Conservation (phyloP, 2,888 invertebrate genomes). For the Dilophus febrilis region DNA sequence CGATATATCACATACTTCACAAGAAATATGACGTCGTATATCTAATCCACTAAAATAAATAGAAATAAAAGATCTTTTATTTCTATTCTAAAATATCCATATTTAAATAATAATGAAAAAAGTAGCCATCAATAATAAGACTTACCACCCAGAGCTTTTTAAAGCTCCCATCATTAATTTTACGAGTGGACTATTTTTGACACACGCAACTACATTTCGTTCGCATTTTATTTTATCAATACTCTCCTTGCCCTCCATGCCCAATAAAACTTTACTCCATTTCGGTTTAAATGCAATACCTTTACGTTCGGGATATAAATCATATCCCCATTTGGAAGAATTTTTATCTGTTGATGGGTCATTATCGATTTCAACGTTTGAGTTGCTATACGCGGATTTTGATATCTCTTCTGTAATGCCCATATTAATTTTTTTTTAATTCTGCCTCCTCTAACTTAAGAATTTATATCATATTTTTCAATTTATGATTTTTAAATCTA, state of each 20-base stretch:
- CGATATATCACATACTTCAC: constrained; percentile 69
- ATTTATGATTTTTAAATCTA: no score
- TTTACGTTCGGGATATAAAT: constrained; percentile 51
- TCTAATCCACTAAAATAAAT: constrained; percentile 54
- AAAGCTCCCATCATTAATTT: constrained; percentile 74
- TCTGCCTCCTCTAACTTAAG: no score
- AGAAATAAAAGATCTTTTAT: constrained; percentile 5
- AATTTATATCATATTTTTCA: no score
- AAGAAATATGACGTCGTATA: constrained; percentile 72
- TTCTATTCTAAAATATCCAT: background rate
- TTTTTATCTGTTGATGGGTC: no score
- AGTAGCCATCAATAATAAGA: constrained; percentile 6
- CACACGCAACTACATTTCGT: constrained; percentile 54
- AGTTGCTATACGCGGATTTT: no score
- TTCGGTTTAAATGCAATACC: constrained; percentile 38
- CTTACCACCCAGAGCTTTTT: constrained; percentile 59
- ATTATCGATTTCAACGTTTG: no score
- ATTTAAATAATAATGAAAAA: constrained; percentile 8
- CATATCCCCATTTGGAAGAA: constrained; percentile 5
- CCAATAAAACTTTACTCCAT: constrained; percentile 37
- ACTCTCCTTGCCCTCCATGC: constrained; percentile 49
- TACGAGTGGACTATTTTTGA: constrained; percentile 62
- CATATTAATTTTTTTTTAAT: no score
- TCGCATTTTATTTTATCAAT: constrained; percentile 64
- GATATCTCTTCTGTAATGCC: no score